Evolutionary conservation across 2,113 vertebrate genomes (phyloP), one percentile per base, ranked within the genome.

Genomic region (Ptilonorhynchus violaceus): DNA sequence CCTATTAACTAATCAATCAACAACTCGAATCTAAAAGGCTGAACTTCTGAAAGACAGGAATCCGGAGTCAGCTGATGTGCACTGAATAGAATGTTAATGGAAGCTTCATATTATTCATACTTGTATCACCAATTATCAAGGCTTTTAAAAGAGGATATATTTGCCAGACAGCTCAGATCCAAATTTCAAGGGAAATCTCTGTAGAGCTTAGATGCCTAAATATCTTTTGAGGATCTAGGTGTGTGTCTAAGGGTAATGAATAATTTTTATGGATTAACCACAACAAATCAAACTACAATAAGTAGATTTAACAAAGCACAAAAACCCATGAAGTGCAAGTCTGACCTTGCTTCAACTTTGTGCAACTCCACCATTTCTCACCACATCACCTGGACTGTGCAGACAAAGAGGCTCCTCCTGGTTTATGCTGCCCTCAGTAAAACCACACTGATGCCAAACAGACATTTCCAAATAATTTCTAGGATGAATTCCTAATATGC

Each of bases 51-150:
- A 91, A 88, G 77, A 89, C 17, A 85, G 78, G 75, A 94, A 76
- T 77, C 77, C 67, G 67, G 88, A 74, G 41, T 96, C 88, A 90
- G 87, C 73, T 96, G 92, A 85, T 92, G 72, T 85, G 85, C 87
- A 85, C 89, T 85, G 90, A 96, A 87, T 75, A 63, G 77, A 91
- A 93, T 85, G 87, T 86, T 96, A 97, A 97, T 92, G 94, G 94
- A 94, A 92, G 89, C 52, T 62, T 91, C 79, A 56, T 86, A 84
- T 92, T 91, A 85, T 90, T 92, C 85, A 90, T 78, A 70, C 81
- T 94, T 92, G n/a, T 85, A 94, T 93, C 94, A 78, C 87, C 87
- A 94, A 97, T 97, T 96, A 95, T 68, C 87, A 91, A 85, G 67
- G 90, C 91, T 89, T 87, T 95, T 96, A 96, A 83, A 95, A 90